These are phyloP conservation scores for Procavia capensis DNA, from an alignment of 2,113 vertebrate genomes.

Conservation along the genomic window DNA sequence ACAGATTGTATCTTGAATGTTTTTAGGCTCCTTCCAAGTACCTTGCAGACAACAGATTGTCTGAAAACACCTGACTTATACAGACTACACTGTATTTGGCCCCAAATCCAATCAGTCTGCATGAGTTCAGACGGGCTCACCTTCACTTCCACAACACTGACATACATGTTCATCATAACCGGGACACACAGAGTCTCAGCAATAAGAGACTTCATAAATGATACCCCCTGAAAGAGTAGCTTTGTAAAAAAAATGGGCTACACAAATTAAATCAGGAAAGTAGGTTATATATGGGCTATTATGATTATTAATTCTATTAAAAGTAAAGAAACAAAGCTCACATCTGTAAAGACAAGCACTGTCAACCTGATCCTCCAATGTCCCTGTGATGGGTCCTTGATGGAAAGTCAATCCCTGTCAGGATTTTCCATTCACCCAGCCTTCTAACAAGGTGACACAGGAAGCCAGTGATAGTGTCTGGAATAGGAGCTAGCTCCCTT, in stretches of 20 bases:
- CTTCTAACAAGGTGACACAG: not conserved
- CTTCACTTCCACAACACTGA: slow-evolving; percentile 47
- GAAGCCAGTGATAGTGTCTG: not conserved
- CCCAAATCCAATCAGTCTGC: slow-evolving; percentile 42
- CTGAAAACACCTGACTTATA: not conserved
- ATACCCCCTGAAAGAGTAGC: slow-evolving; percentile 15
- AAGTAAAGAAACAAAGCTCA: slow-evolving; percentile 37
- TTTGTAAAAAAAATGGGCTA: slow-evolving; percentile 24
- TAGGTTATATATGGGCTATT: not conserved
- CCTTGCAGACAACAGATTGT: not conserved
- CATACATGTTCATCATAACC: not conserved
- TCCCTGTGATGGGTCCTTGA: not conserved
- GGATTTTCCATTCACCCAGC: not conserved
- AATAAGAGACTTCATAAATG: not conserved
- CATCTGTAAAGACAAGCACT: slow-evolving; percentile 16
- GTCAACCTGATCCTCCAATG: not conserved
- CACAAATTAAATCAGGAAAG: not conserved
- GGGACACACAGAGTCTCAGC: not conserved
- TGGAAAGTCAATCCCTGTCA: not conserved
- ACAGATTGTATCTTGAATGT: not conserved
- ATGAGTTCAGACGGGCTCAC: not conserved
- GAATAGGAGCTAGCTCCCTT: slow-evolving; percentile 18
- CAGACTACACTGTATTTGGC: slow-evolving; percentile 28
- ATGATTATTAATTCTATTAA: not conserved
- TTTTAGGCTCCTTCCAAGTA: not conserved